Conservation (phyloP, 2,113 vertebrate genomes). For the Thamnophis sirtalis region DNA sequence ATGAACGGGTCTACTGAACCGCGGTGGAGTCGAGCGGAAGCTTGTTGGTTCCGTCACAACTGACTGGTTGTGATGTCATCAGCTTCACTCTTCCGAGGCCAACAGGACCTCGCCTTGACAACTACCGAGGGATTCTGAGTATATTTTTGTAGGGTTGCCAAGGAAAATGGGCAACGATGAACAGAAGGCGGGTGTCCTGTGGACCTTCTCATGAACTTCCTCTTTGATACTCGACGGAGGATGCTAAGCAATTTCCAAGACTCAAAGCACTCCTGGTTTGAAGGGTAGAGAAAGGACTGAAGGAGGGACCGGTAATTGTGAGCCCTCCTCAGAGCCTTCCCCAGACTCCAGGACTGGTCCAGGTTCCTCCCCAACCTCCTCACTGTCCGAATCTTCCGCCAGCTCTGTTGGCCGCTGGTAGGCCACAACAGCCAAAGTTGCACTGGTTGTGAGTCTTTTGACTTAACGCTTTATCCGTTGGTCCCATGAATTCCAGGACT, state of each 20-base stretch:
- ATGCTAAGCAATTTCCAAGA: background rate
- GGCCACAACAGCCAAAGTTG: background rate
- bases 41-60: background rate
- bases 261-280: background rate
- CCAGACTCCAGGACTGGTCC: no score
- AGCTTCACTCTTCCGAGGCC: background rate
- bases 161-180: background rate
- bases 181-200: background rate
- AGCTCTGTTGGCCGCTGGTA: no score
- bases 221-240: background rate
- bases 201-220: background rate
- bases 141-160: background rate
- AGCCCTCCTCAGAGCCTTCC: no score
- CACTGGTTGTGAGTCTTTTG: background rate
- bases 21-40: background rate
- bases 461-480: background rate
- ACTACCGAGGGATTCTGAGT: background rate
- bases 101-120: background rate
- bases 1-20: no score
- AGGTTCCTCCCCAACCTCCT: no score
- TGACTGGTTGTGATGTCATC: slow-evolving; percentile 9
- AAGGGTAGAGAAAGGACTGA: background rate
- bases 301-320: no score
- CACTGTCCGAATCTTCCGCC: no score
- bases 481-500: background rate